Base-by-base conservation (phyloP, 2,797 vertebrate genomes). In the Xiphorhynchus erythropygius region DNA sequence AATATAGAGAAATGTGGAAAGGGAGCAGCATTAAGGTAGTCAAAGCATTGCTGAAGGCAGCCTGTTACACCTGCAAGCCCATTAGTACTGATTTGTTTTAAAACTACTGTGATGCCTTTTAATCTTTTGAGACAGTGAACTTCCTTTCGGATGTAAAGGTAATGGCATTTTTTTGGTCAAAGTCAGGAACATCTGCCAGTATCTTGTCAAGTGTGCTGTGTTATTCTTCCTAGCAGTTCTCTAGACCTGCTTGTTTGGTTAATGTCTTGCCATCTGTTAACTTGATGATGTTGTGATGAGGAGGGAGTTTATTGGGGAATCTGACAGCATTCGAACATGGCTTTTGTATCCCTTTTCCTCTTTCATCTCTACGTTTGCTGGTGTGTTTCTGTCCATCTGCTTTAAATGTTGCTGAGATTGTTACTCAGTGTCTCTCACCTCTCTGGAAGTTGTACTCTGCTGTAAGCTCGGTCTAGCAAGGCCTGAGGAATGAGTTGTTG, bases 241-340 rank as follows among this genome's bases (percentile, higher is more conserved):
- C 17, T 5, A 84, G 95, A 93, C 81, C 75, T 55, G 79, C 93
- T 92, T 78, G 73, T 94, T 95, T 92, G 90, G 89, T 92, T 96
- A 94, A 93, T 95, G 89, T 79, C 96, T 95, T 89, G 90, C 95
- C 97, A 97, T 96, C 94, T 97, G 94, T 91, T 93, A 85, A 53
- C 80, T 82, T 69, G 78, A 67, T 93, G 93, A 75, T 86, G 24
- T 2, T 78, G 67, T 93, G 94, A 94, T 59, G 84, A 94, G 76
- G 78, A 78, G 68, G 59, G 83, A 84, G 83, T 80, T 67, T 52
- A 68, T 56, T 82, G 76, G 85, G 90, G 52, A 50, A 42, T 57
- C 65, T 86, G 79, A 53, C 70, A 91, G 75, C 8, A 7, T 68
- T 90, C 88, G 71, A 97, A 64, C 74, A 53, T 14, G 42, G 42